Conservation (phyloP, 2,797 vertebrate species). For the Phrynocephalus vlangalii region DNA sequence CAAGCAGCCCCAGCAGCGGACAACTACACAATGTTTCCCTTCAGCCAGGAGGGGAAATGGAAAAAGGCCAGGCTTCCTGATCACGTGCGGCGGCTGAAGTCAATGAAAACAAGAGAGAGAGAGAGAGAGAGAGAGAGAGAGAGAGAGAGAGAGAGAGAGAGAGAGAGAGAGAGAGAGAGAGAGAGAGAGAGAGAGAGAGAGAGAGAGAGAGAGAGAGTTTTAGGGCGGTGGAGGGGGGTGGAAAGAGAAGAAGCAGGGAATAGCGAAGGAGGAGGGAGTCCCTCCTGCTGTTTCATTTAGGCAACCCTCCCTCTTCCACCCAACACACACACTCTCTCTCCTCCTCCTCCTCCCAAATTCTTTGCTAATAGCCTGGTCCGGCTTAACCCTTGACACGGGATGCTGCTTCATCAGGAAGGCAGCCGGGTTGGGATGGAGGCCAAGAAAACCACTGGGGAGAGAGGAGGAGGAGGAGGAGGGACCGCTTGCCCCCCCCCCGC, state of each 20-base stretch:
- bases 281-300: slow-evolving; percentile 25
- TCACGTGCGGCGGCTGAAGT: slow-evolving; percentile 90
- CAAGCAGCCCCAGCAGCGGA: slow-evolving; percentile 45
- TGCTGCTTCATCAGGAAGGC: slow-evolving; percentile 69
- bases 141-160: too few relatives aligned
- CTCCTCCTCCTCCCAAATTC: slow-evolving; percentile 40
- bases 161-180: too few relatives aligned
- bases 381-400: slow-evolving; percentile 80
- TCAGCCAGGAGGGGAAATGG: slow-evolving; percentile 95
- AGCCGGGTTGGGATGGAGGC: slow-evolving; percentile 74
- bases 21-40: slow-evolving; percentile 91
- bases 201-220: too few relatives aligned
- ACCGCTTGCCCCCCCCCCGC: too few relatives aligned
- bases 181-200: too few relatives aligned
- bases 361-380: slow-evolving; percentile 68
- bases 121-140: too few relatives aligned
- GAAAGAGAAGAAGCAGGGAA: too few relatives aligned
- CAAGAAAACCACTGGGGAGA: slow-evolving; percentile 79
- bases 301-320: not conserved
- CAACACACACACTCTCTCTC: too few relatives aligned
- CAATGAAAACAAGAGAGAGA: slow-evolving; percentile 76
- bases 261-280: slow-evolving; percentile 2
- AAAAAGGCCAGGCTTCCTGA: slow-evolving; percentile 94
- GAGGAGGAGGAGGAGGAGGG: slow-evolving; percentile 54
- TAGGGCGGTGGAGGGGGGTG: not conserved